Percentiles rank a stretch among this genome's conserved stretches.
Conservation (phyloP, 2,888 invertebrate species). For the Epistrophe grossulariae region DNA sequence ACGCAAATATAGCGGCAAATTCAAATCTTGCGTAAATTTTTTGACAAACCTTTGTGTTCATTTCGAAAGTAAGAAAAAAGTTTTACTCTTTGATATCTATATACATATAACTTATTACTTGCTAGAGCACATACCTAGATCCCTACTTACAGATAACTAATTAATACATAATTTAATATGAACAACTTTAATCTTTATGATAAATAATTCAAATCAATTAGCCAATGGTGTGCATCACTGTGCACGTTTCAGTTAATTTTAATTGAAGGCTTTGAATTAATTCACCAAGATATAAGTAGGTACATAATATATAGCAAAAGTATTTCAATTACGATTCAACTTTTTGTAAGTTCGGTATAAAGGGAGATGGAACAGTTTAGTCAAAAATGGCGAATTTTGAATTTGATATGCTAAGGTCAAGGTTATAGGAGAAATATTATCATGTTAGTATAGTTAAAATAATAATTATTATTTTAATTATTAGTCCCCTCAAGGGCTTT, state of each 20-base stretch:
- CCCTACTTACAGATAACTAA: too few relatives aligned
- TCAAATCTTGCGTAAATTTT: too few relatives aligned
- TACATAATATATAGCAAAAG: neutral
- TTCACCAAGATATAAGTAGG: neutral
- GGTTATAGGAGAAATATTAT: neutral
- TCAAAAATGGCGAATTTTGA: neutral
- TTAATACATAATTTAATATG: too few relatives aligned
- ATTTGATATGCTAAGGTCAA: neutral
- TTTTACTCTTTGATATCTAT: too few relatives aligned
- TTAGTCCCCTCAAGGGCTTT: too few relatives aligned
- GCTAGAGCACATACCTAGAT: too few relatives aligned
- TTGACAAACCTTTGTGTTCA: too few relatives aligned
- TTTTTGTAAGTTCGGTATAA: neutral
- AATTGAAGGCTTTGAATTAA: neutral
- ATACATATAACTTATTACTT: too few relatives aligned
- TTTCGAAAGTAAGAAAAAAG: too few relatives aligned
- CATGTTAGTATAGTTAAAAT: too few relatives aligned
- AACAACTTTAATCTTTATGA: neutral
- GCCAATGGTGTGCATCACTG: neutral
- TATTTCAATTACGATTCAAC: neutral
- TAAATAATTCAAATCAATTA: neutral
- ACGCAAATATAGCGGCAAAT: too few relatives aligned
- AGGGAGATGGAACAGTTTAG: neutral
- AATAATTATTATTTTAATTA: too few relatives aligned
- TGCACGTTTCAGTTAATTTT: neutral